Percentiles rank a stretch among this genome's conserved stretches.
phyloP scores from a whole-genome alignment of 92 coral and sea anemone species.

The Heliopora coerulea region DNA sequence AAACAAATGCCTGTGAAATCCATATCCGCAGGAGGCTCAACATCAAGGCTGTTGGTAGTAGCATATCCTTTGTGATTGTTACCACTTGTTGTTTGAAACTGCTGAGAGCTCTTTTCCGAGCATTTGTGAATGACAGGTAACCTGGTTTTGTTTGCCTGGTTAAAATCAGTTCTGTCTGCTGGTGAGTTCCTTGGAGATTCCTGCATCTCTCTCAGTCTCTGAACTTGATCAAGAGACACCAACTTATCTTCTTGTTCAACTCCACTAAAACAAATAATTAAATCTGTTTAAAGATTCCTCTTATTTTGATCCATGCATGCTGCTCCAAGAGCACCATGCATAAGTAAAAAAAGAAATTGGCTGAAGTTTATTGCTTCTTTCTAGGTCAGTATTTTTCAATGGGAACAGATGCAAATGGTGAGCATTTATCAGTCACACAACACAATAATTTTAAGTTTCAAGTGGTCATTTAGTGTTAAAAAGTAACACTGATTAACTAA shows the following conservation, averaged over 20 bases:
- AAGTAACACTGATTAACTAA: no score
- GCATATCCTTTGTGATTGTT: background rate
- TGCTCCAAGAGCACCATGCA: no score
- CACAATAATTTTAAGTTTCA: no score
- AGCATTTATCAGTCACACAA: no score
- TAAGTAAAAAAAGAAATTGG: no score
- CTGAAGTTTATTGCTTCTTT: no score
- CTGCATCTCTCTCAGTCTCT: conserved; percentile 5
- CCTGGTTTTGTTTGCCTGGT: background rate
- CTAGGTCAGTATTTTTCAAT: no score
- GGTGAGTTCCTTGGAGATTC: conserved; percentile 38
- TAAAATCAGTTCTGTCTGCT: background rate
- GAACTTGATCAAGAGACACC: conserved; percentile 34
- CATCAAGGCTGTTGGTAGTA: background rate
- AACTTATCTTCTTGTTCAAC: conserved; percentile 5
- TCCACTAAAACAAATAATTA: conserved; percentile 5
- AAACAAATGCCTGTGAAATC: background rate
- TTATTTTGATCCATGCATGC: no score
- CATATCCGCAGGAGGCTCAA: background rate
- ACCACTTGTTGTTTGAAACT: background rate
- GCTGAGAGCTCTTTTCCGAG: background rate
- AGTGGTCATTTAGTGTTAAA: no score
- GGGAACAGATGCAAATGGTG: no score
- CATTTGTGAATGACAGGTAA: background rate
- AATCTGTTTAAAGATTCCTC: background rate